Conservation (phyloP, 2,113 vertebrate species). For the Naja naja region DNA sequence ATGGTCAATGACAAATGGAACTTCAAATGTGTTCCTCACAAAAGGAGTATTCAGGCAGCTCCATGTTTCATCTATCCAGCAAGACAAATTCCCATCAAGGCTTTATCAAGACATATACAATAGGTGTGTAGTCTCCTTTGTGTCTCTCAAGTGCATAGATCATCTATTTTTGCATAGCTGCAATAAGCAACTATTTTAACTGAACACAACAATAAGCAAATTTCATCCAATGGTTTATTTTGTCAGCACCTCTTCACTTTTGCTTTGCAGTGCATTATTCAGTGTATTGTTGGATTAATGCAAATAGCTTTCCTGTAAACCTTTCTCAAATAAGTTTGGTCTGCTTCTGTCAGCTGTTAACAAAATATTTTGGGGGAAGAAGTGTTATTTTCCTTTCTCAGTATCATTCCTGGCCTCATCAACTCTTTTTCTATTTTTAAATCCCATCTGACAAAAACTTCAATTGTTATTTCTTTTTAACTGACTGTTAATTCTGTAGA, state of each 20-base stretch:
- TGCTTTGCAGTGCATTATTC: neutral
- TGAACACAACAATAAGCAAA: neutral
- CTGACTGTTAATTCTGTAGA: slow-evolving; percentile 27
- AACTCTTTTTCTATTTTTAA: slow-evolving; percentile 36
- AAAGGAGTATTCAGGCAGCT: neutral
- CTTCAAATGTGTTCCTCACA: neutral
- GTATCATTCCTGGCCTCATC: slow-evolving; percentile 5
- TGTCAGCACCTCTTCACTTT: neutral
- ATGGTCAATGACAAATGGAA: neutral
- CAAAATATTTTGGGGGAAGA: slow-evolving; percentile 3
- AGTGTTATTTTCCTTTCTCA: slow-evolving; percentile 29
- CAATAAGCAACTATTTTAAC: neutral
- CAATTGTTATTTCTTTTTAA: slow-evolving; percentile 54
- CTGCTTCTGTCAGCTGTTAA: neutral
- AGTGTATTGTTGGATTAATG: neutral
- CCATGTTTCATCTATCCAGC: neutral
- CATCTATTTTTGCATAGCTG: neutral
- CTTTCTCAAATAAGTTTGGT: neutral
- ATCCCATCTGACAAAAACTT: slow-evolving; percentile 28
- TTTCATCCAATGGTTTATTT: neutral
- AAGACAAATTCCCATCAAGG: neutral
- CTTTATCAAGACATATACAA: neutral
- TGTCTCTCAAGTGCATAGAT: too few species aligned
- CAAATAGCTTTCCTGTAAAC: neutral
- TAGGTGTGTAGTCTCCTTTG: neutral